Evolutionary conservation across 2,888 invertebrate genomes (phyloP), one percentile per base, ranked within the genome.

Genomic region (Cosmia pyralina): DNA sequence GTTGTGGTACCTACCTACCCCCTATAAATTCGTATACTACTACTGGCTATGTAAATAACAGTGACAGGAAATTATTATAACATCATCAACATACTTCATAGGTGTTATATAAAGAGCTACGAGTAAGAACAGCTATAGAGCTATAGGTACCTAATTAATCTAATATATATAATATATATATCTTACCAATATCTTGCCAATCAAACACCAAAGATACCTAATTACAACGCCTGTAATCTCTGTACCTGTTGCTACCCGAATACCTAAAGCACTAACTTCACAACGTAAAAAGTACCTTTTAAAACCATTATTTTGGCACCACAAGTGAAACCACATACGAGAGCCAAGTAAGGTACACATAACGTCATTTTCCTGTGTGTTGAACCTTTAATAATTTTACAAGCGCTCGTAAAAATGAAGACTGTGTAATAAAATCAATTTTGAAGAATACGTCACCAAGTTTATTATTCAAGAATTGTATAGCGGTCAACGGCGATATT

Each of bases 381-480:
- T 76, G 80, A 75, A 72, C 52, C 50, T 69, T 75, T 62, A 63
- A 77, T 82, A 67, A 79, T 69, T 79, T 72, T 83, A 74, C 69
- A 74, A 72, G 72, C 68, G 44, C 57, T 77, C 84, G 72, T 83
- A 77, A 85, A 85, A 68, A 6, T 22, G 34, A 53, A 28, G 38
- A 59, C 22, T 60, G 41, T 2, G 73, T 69, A 72, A 74, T 83
- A 83, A 76, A 80, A 76, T 80, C 72, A 80, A 80, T 85, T 83
- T 85, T 73, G 74, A 77, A 80, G 65, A 77, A 79, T 69, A 71
- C 66, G n/a, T n/a, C n/a, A 60, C 50, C n/a, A 57, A 70, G 58
- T 76, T 76, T 77, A 79, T 80, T 83, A 83, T 83, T 76, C 52
- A 75, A 80, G 64, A 71, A 69, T 85, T 83, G 83, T 85, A 85